Conservation (phyloP, 2,797 vertebrate genomes). For the Gymnoscopelus braueri region DNA sequence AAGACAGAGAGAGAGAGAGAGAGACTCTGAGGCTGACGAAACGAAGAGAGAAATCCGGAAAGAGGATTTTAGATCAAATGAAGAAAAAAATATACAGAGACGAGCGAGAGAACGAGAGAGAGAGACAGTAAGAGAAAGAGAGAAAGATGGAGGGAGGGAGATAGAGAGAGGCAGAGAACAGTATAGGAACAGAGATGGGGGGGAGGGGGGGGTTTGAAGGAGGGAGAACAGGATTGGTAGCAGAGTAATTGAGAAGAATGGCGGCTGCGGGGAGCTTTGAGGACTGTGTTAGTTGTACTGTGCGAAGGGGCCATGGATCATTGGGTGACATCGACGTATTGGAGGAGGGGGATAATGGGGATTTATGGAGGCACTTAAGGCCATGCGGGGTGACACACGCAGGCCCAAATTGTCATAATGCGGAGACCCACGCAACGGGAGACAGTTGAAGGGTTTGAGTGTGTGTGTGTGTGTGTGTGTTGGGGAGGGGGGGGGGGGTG, state of each 20-base stretch:
- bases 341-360: slow-evolving; percentile 70
- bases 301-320: slow-evolving; percentile 76
- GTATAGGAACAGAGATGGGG: slow-evolving; percentile 36
- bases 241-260: slow-evolving; percentile 74
- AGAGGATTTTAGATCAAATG: slow-evolving; percentile 66
- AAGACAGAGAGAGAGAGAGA: neutral
- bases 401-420: slow-evolving; percentile 69
- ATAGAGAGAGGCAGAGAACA: slow-evolving; percentile 6
- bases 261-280: slow-evolving; percentile 75
- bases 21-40: slow-evolving; percentile 63
- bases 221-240: slow-evolving; percentile 24
- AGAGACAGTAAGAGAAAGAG: neutral
- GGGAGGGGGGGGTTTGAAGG: slow-evolving; percentile 46
- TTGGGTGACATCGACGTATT: slow-evolving; percentile 77
- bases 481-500: no score
- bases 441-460: slow-evolving; percentile 27
- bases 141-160: slow-evolving; percentile 4
- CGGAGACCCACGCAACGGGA: slow-evolving; percentile 34
- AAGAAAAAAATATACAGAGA: neutral
- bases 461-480: neutral
- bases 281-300: slow-evolving; percentile 78
- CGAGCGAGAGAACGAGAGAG: no score
- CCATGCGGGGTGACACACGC: slow-evolving; percentile 56
- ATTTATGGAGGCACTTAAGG: slow-evolving; percentile 71
- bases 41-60: slow-evolving; percentile 68